These are phyloP conservation scores for Oreocharis arfaki DNA, from an alignment of 2,113 vertebrate species.

Conservation along the genomic window DNA sequence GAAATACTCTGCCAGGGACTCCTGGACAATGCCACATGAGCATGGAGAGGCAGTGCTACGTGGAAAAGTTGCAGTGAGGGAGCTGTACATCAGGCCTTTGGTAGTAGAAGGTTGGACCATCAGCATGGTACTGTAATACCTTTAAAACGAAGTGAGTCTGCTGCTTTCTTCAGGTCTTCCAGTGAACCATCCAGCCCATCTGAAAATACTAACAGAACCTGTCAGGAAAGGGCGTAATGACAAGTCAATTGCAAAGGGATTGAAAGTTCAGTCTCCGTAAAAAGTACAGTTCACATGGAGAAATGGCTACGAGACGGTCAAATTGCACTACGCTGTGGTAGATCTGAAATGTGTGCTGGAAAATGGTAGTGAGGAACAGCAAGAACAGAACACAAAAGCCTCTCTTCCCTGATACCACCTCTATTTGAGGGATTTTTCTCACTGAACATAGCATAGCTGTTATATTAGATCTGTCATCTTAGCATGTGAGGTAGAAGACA, in stretches of 20 bases:
- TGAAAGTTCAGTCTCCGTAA: background rate
- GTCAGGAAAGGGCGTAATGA: background rate
- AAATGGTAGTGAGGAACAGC: background rate
- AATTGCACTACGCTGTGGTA: background rate
- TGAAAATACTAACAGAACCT: constrained; percentile 87
- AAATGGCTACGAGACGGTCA: background rate
- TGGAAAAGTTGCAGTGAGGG: background rate
- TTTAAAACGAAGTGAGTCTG: constrained; percentile 61
- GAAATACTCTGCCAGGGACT: background rate
- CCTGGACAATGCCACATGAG: background rate
- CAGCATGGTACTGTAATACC: constrained; percentile 59
- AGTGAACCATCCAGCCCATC: constrained; percentile 80
- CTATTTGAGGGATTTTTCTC: background rate
- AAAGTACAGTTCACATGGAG: background rate
- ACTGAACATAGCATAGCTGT: background rate
- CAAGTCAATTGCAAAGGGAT: background rate
- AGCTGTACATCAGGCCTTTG: background rate
- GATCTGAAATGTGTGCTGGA: background rate
- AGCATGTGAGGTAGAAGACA: background rate
- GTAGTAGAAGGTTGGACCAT: background rate
- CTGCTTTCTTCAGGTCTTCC: constrained; percentile 65
- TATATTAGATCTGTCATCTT: background rate
- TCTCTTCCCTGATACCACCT: background rate
- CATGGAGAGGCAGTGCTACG: background rate
- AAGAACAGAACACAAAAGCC: background rate